Evolutionary conservation across 2,113 vertebrate species (phyloP).

Genomic region (Larimichthys polyactis): DNA sequence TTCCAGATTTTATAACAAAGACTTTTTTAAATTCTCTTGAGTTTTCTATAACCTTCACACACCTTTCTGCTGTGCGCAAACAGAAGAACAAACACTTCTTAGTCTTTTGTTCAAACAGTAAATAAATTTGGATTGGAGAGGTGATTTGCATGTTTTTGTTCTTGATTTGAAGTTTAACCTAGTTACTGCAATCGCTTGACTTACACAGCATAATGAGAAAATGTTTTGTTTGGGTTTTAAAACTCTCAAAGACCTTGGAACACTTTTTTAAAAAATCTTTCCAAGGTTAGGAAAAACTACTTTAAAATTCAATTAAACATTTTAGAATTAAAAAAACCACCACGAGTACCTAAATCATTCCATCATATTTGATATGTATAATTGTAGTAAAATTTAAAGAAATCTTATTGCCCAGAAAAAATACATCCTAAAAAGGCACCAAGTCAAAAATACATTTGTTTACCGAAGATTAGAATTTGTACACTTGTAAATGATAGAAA

Average conservation of each 20-base stretch:
- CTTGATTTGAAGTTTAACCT: background rate
- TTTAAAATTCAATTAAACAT: background rate
- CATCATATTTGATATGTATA: background rate
- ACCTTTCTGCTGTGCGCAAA: background rate
- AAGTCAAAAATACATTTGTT: background rate
- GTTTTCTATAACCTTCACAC: background rate
- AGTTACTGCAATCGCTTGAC: background rate
- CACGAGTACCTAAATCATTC: background rate
- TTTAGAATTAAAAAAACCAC: background rate
- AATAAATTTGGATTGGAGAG: constrained; percentile 9
- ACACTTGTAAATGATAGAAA: constrained; percentile 5
- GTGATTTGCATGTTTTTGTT: constrained; percentile 16
- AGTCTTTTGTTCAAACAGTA: background rate
- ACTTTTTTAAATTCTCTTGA: background rate
- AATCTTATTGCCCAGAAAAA: background rate
- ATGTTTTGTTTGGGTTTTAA: constrained; percentile 1
- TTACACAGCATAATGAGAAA: background rate
- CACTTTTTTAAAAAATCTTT: background rate
- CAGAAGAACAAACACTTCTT: background rate
- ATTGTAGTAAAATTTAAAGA: background rate
- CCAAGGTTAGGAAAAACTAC: background rate
- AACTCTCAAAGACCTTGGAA: constrained; percentile 6
- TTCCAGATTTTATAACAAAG: constrained; percentile 7
- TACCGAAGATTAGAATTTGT: background rate
- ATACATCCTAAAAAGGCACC: background rate